Evolutionary conservation across 1,140 invertebrate genomes (phyloP).

Genomic region (Neodiprion lecontei): DNA sequence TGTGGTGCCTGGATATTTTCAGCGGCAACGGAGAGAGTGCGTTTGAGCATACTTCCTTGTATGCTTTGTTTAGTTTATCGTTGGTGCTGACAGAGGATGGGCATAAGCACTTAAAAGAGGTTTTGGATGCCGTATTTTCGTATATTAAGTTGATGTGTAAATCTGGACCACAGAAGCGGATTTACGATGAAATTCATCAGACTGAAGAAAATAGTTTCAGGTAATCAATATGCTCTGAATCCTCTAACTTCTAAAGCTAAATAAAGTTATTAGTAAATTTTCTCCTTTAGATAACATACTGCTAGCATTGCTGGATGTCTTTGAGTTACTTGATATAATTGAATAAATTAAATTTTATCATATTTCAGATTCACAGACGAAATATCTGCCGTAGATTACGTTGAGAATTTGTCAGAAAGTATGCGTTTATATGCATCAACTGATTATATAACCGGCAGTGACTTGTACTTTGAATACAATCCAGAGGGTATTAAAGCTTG

Average conservation of each 20-base stretch:
- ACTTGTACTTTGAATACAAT: slow-evolving; percentile 81
- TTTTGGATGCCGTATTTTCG: slow-evolving; percentile 74
- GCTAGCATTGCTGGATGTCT: no score
- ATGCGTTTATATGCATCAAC: slow-evolving; percentile 82
- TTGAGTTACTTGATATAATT: background rate
- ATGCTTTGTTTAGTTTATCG: slow-evolving; percentile 76
- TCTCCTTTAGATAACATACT: no score
- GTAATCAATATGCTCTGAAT: slow-evolving; percentile 26
- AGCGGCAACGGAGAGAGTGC: slow-evolving; percentile 78
- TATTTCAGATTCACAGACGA: slow-evolving; percentile 70
- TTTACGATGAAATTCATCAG: slow-evolving; percentile 75
- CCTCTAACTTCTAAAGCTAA: no score
- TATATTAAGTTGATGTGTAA: slow-evolving; percentile 76
- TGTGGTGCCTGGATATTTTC: slow-evolving; percentile 84
- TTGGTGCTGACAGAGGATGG: slow-evolving; percentile 84
- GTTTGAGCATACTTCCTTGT: slow-evolving; percentile 77
- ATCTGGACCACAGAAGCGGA: slow-evolving; percentile 69
- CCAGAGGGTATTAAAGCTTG: slow-evolving; percentile 73
- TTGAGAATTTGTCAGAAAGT: slow-evolving; percentile 76
- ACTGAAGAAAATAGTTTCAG: slow-evolving; percentile 75
- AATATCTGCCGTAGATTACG: slow-evolving; percentile 75
- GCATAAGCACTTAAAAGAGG: slow-evolving; percentile 71
- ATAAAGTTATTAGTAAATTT: no score
- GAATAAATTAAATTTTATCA: background rate
- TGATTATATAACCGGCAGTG: slow-evolving; percentile 79